Base-by-base conservation (phyloP, 2,113 vertebrate genomes). In the Thymallus thymallus region DNA sequence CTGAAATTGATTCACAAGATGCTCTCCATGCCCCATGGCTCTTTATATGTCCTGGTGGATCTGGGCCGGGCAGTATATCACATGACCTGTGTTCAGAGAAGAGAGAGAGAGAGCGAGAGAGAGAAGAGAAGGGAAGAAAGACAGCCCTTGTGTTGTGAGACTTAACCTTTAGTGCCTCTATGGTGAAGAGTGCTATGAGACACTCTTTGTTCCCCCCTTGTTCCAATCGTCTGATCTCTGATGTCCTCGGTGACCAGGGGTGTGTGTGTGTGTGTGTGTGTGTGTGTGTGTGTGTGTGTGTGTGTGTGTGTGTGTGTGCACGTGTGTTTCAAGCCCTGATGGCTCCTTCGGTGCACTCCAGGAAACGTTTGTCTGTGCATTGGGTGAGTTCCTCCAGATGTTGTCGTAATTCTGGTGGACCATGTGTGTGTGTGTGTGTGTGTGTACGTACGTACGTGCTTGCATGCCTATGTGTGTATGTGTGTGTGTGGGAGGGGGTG, bases 311-410 rank as follows among this genome's bases (percentile, higher is more conserved):
- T 73, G 71, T 64, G 24, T 65, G 70, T 80, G 64, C 24, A 48
- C 24, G 84, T 70, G 81, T 56, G 84, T 92, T 90, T 91, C 83
- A 91, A 91, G 88, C 75, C 55, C 24, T 75, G 75, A 84, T 82
- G 83, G 83, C 87, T 88, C 87, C 85, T 90, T 76, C 84, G 82
- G 83, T 79, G 77, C 87, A 81, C 90, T 88, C 86, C 84, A 85
- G 88, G 88, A 92, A 90, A 81, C 81, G 30, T 88, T 89, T 88
- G 30, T 88, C 88, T 88, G 87, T 88, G 79, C 82, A 87, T 87
- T 83, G 85, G 83, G 84, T 88, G 87, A 90, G 88, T 86, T 88
- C 81, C 88, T 91, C 90, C 91, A 93, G 90, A 91, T 91, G 90
- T 92, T 88, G 75, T 83, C 76, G 80, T 80, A 73, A 84, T 82